phyloP scores from a whole-genome alignment of 1,140 invertebrate species.

The Aphis gossypii region DNA sequence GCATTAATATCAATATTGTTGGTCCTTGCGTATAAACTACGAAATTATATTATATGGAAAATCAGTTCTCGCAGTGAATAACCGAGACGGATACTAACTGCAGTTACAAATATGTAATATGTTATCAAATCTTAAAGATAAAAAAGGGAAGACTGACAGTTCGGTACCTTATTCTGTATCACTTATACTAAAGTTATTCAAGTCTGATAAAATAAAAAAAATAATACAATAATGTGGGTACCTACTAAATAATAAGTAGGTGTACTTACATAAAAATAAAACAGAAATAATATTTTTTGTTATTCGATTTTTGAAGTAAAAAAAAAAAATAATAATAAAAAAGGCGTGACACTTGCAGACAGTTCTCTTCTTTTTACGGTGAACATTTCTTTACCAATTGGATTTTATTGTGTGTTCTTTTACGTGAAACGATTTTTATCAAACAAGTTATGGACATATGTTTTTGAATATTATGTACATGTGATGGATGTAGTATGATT shows the following conservation, averaged over 20 bases:
- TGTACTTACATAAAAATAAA: no score
- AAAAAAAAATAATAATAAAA: no score
- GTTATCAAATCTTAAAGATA: background rate
- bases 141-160: background rate
- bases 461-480: background rate
- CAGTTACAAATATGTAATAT: background rate
- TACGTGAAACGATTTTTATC: background rate
- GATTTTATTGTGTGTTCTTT: background rate
- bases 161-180: background rate
- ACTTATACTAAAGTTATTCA: background rate
- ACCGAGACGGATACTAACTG: background rate
- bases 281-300: no score
- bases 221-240: background rate
- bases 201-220: background rate
- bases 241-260: background rate
- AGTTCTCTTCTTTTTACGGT: no score
- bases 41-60: no score
- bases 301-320: no score
- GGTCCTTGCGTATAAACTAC: no score
- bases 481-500: no score
- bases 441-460: background rate
- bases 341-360: no score
- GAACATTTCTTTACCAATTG: background rate
- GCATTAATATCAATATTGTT: no score
- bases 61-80: background rate